Percentiles rank a stretch among this genome's conserved stretches.
These are phyloP conservation scores for Anguilla japonica DNA, from an alignment of 2,113 vertebrate species.

Conservation along the genomic window DNA sequence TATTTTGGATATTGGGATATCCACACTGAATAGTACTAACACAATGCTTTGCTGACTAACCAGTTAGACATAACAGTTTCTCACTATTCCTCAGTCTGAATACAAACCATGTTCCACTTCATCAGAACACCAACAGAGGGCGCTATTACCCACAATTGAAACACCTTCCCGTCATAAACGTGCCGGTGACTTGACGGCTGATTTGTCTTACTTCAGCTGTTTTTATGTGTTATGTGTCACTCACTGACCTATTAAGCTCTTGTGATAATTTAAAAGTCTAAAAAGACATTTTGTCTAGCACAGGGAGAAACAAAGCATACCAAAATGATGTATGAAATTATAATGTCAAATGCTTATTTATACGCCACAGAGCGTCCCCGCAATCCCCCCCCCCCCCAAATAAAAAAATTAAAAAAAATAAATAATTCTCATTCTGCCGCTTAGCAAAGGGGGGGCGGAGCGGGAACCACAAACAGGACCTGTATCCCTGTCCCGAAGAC, in stretches of 20 bases:
- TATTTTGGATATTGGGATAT: too few relatives aligned
- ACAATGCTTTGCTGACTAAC: background rate
- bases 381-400: too few relatives aligned
- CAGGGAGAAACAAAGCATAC: background rate
- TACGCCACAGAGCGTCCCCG: too few relatives aligned
- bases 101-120: background rate
- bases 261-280: background rate
- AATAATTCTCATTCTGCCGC: too few relatives aligned
- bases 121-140: background rate
- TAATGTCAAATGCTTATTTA: too few relatives aligned
- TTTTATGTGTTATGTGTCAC: background rate
- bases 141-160: constrained; percentile 2
- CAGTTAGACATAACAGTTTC: background rate
- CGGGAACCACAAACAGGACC: constrained; percentile 76
- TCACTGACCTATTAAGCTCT: background rate
- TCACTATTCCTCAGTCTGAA: background rate
- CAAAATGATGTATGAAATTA: background rate
- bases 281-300: background rate
- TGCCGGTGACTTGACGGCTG: background rate
- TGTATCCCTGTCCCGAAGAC: constrained; percentile 79
- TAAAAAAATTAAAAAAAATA: too few relatives aligned
- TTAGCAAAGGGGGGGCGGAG: constrained; percentile 43
- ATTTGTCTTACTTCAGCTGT: background rate
- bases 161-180: background rate
- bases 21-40: background rate